A percentile compares a stretch with the other conserved stretches of the same genome.
Conservation (phyloP, 2,888 invertebrate genomes). For the Eueremaeus valkanovi region DNA sequence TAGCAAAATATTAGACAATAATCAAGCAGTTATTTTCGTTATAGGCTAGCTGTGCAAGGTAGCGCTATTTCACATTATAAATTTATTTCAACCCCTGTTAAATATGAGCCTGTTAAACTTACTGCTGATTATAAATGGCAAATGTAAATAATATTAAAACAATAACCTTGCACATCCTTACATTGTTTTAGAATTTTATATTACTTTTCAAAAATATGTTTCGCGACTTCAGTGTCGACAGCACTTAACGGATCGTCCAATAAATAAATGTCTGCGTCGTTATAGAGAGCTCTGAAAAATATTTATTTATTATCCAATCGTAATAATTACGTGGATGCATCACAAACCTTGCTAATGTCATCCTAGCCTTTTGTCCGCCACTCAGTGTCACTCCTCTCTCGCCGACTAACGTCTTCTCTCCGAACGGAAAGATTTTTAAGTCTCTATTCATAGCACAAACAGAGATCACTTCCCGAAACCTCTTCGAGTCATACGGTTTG, state of each 20-base stretch:
- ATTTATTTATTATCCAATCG: too few relatives aligned
- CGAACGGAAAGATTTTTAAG: conserved; percentile 54
- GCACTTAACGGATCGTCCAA: conserved; percentile 48
- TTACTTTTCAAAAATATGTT: conserved; percentile 47
- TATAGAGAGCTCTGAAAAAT: conserved; percentile 45
- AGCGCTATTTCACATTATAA: too few relatives aligned
- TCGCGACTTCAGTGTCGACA: conserved; percentile 46
- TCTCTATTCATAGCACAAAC: conserved; percentile 55
- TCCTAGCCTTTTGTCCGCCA: conserved; percentile 58
- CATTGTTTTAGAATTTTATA: too few relatives aligned
- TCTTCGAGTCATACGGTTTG: conserved; percentile 49
- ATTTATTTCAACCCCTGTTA: too few relatives aligned
- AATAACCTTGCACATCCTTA: too few relatives aligned
- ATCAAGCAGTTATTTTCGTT: too few relatives aligned
- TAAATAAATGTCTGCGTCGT: conserved; percentile 47
- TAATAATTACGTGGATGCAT: too few relatives aligned
- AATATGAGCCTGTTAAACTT: too few relatives aligned
- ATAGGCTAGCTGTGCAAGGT: too few relatives aligned
- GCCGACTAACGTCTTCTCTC: conserved; percentile 57
- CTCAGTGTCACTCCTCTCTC: conserved; percentile 59
- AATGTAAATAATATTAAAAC: too few relatives aligned
- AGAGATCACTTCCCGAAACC: conserved; percentile 51
- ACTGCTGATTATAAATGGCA: too few relatives aligned
- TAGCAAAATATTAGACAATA: background rate
- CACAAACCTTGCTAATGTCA: conserved; percentile 57